These are phyloP conservation scores for Protosalanx chinensis DNA, from an alignment of 2,797 vertebrate genomes.

Conservation along the genomic window DNA sequence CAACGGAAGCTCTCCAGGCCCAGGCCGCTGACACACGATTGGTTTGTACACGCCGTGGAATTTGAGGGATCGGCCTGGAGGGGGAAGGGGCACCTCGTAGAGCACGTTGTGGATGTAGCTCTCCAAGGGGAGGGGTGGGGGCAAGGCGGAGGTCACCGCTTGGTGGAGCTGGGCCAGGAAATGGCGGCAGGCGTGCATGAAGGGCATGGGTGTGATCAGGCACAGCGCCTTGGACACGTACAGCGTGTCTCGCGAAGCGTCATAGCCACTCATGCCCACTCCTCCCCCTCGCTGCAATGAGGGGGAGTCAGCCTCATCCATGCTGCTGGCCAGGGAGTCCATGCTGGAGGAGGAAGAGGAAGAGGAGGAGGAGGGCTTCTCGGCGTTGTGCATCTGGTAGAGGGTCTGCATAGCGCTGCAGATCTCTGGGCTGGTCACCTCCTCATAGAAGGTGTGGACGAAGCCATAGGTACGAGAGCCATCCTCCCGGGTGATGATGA, in stretches of 20 bases:
- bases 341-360: conserved; percentile 89
- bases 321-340: conserved; percentile 89
- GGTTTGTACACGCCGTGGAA: conserved; percentile 89
- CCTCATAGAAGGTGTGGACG: conserved; percentile 90
- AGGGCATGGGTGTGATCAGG: conserved; percentile 87
- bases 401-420: conserved; percentile 91
- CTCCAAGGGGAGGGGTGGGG: conserved; percentile 86
- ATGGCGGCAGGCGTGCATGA: conserved; percentile 88
- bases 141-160: conserved; percentile 77
- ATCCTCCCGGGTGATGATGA: conserved; percentile 89
- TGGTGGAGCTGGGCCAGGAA: conserved; percentile 85
- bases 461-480: conserved; percentile 90
- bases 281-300: conserved; percentile 52
- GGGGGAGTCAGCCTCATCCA: conserved; percentile 77
- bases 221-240: conserved; percentile 90
- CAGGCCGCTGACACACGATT: conserved; percentile 87
- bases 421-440: conserved; percentile 87
- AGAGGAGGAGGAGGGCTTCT: conserved; percentile 74
- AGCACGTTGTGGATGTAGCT: conserved; percentile 93
- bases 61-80: conserved; percentile 85
- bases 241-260: conserved; percentile 82
- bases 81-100: conserved; percentile 88
- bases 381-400: conserved; percentile 87
- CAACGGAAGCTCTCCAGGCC: conserved; percentile 81
- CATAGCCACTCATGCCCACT: conserved; percentile 61